Evolutionary conservation across 2,888 invertebrate species (phyloP).

Genomic region (Rhogogaster chlorosoma): DNA sequence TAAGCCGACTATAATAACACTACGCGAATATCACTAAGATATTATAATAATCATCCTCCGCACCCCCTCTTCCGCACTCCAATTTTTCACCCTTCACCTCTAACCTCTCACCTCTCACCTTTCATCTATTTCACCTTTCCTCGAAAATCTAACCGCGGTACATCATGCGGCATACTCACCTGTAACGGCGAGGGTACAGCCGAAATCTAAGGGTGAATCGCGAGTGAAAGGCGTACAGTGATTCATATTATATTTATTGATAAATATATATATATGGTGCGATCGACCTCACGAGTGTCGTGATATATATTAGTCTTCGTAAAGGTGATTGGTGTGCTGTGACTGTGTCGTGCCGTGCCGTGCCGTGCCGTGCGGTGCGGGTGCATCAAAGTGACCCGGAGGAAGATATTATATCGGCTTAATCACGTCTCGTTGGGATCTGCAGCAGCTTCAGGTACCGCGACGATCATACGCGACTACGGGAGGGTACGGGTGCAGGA

Average conservation of each 20-base stretch:
- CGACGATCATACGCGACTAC: too few species aligned
- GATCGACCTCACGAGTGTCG: not conserved
- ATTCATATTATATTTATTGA: not conserved
- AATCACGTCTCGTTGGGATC: not conserved
- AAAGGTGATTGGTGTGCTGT: not conserved
- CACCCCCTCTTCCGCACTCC: not conserved
- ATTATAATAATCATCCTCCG: not conserved
- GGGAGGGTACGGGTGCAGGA: too few species aligned
- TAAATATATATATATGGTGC: not conserved
- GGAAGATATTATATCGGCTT: not conserved
- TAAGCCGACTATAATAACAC: not conserved
- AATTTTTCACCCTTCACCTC: not conserved
- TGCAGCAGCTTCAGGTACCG: not conserved
- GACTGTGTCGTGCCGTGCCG: not conserved
- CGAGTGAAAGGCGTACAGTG: not conserved
- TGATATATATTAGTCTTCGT: not conserved
- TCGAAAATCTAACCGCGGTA: not conserved
- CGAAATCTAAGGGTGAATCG: not conserved
- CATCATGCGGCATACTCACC: not conserved
- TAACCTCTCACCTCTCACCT: not conserved
- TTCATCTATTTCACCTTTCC: too few species aligned
- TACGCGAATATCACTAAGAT: not conserved
- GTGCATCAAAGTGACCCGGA: not conserved
- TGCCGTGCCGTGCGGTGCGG: not conserved
- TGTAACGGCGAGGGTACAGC: too few species aligned